A percentile compares a stretch with the other conserved stretches of the same genome.
Evolutionary conservation across 2,797 vertebrate species (phyloP).

Genomic region (Acipenser oxyrinchus): DNA sequence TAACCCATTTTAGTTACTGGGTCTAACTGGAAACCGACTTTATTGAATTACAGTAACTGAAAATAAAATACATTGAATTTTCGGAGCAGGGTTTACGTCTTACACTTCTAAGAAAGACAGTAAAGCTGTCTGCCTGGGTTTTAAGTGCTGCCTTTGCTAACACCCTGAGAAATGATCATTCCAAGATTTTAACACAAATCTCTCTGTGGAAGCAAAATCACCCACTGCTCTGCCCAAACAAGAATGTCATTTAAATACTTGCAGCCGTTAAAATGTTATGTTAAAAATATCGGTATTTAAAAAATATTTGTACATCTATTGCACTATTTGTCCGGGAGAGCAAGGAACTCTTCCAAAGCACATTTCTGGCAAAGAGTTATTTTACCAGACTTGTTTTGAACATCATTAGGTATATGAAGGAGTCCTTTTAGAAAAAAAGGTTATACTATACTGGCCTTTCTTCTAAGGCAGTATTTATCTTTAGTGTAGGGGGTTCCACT

Average conservation of each 20-base stretch:
- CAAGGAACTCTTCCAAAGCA: constrained; percentile 1
- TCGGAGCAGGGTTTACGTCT: too few relatives aligned
- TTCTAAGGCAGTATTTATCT: not conserved
- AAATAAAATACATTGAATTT: too few relatives aligned
- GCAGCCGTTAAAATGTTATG: constrained; percentile 19
- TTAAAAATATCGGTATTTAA: constrained; percentile 38
- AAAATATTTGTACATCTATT: constrained; percentile 28
- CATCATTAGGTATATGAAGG: not conserved
- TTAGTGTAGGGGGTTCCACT: not conserved
- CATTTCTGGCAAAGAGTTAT: constrained; percentile 4
- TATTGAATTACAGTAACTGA: too few relatives aligned
- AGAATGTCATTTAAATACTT: constrained; percentile 30
- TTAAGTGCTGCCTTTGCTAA: constrained; percentile 42
- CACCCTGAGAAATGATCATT: constrained; percentile 61
- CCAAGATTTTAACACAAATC: constrained; percentile 60
- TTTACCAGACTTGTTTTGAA: not conserved
- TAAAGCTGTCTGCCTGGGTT: constrained; percentile 58
- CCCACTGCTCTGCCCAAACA: constrained; percentile 33
- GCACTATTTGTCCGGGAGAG: constrained; percentile 23
- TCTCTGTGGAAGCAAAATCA: constrained; percentile 50
- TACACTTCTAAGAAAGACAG: constrained; percentile 34
- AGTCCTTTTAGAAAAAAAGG: constrained; percentile 1
- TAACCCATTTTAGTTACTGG: too few relatives aligned
- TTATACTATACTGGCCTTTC: not conserved
- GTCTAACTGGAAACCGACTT: too few relatives aligned